Base-by-base conservation (phyloP, 2,797 vertebrate species). In the Cryptoprocta ferox region DNA sequence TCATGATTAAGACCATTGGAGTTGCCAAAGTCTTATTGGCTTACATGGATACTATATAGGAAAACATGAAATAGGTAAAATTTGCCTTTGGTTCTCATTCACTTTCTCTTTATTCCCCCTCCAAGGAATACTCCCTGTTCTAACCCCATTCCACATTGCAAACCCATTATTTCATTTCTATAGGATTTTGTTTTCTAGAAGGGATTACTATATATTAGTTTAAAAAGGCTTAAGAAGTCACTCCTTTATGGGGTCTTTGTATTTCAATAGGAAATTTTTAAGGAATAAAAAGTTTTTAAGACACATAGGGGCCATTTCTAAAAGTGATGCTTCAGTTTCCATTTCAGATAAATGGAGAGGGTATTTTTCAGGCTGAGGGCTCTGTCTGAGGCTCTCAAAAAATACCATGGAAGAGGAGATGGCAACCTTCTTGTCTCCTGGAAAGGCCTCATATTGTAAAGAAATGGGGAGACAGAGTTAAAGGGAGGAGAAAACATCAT, bases 271-370 rank as follows among this genome's bases (percentile, higher is more conserved):
- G 21, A 94, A 21, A 79, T 18, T 39, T 89, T 90, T 50, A 79
- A 93, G 18, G 56, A 78, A 83, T 81, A 87, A 48, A 78, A 94
- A 50, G 4, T 48, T 81, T 93, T 88, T 81, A 95, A 68, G 75
- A 66, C 15, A 48, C 8, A 2, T 35, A 30, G 30, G 10, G 42
- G 19, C 66, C 45, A 85, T 89, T 95, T 93, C 24, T 92, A 75
- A 92, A 70, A 65, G 24, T 16, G n/a, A 71, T 37, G 48, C 6
- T 73, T 92, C 19, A 68, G 1, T 85, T 13, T 88, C 32, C 26
- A 39, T 32, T 96, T 70, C 6, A 26, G 65, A 63, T n/a, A 42
- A 78, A 9, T 6, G 76, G 13, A 19, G 63, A 89, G 14, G 32
- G 37, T 80, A 61, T 61, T 95, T 89, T 91, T 48, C 79, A 70